These are phyloP conservation scores for Yponomeuta sedellus DNA, from an alignment of 2,888 invertebrate species.

Conservation along the genomic window DNA sequence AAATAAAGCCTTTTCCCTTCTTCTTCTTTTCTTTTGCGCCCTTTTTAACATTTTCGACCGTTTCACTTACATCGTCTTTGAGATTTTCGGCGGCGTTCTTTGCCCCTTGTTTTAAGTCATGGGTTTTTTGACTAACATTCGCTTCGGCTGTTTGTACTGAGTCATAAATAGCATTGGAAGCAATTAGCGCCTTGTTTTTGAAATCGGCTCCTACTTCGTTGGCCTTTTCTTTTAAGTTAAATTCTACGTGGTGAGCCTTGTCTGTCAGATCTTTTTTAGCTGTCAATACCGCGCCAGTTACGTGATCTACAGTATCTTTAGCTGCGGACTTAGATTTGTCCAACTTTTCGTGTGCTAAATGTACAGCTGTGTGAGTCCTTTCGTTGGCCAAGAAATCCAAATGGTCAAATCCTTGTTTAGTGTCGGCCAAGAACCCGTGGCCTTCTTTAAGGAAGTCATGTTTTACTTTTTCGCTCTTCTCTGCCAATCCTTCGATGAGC, in stretches of 20 bases:
- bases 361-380: constrained; percentile 39
- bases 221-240: constrained; percentile 42
- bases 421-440: constrained; percentile 36
- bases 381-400: constrained; percentile 35
- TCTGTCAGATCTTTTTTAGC: constrained; percentile 48
- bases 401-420: constrained; percentile 38
- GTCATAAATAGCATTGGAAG: constrained; percentile 45
- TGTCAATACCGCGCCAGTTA: constrained; percentile 45
- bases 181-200: constrained; percentile 48
- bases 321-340: constrained; percentile 39
- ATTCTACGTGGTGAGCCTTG: constrained; percentile 58
- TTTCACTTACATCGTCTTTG: constrained; percentile 43
- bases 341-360: constrained; percentile 40
- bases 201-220: constrained; percentile 30
- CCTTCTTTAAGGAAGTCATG: constrained; percentile 38
- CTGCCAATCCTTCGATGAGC: constrained; percentile 40
- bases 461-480: constrained; percentile 38
- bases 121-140: constrained; percentile 31
- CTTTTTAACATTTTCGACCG: constrained; percentile 46
- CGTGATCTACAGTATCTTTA: constrained; percentile 48
- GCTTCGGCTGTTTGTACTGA: constrained; percentile 7
- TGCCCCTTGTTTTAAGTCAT: constrained; percentile 41
- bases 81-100: constrained; percentile 42
- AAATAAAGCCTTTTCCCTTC: constrained; percentile 64
- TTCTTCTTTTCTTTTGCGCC: constrained; percentile 64